phyloP scores from a whole-genome alignment of 2,113 vertebrate genomes.

The Budorcas taxicolor region DNA sequence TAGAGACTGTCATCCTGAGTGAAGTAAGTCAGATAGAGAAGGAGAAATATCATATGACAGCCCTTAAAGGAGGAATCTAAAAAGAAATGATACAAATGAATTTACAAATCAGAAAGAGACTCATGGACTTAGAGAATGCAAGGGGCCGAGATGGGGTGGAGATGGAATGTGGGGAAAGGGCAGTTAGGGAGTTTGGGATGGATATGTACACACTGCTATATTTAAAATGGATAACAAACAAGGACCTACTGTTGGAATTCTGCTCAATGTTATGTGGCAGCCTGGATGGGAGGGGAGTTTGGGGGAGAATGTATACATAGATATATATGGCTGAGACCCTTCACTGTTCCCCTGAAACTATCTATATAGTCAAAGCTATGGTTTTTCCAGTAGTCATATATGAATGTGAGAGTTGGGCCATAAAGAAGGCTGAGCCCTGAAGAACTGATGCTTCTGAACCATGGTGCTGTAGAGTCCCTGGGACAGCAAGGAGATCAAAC shows the following conservation, averaged over 20 bases:
- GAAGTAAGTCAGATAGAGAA: neutral
- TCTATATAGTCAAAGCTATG: neutral
- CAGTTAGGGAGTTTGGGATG: neutral
- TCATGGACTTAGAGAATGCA: neutral
- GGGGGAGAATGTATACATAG: neutral
- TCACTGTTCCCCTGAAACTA: neutral
- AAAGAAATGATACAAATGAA: neutral
- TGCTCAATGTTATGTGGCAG: neutral
- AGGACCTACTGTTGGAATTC: neutral
- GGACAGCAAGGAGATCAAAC: neutral
- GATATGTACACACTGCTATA: rapidly evolving
- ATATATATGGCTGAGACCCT: neutral
- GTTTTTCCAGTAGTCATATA: neutral
- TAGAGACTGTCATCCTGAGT: neutral
- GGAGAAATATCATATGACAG: neutral
- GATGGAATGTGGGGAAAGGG: neutral
- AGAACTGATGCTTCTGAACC: neutral
- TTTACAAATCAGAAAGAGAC: neutral
- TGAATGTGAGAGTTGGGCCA: neutral
- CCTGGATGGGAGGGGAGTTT: neutral
- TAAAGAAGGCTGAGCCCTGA: neutral
- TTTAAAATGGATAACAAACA: neutral
- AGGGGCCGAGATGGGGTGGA: neutral
- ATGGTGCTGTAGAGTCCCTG: neutral
- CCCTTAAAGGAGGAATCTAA: neutral